These are phyloP conservation scores for Synanceia verrucosa DNA, from an alignment of 2,797 vertebrate genomes.

Conservation along the genomic window DNA sequence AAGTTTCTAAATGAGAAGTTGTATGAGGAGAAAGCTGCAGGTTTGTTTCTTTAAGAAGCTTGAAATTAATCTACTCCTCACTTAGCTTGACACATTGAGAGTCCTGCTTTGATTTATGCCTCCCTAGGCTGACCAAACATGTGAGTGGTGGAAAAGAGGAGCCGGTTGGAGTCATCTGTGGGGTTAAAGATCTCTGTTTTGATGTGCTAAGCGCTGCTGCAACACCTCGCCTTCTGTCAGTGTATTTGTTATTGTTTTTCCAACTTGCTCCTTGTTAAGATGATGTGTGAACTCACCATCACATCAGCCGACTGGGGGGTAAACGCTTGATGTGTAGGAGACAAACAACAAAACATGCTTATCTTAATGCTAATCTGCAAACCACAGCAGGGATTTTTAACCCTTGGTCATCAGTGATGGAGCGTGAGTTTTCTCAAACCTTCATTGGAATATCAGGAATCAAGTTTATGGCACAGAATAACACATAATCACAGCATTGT, in stretches of 20 bases:
- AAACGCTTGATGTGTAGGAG: background rate
- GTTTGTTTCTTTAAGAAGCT: constrained; percentile 29
- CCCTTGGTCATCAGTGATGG: background rate
- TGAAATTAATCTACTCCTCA: constrained; percentile 26
- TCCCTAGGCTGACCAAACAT: constrained; percentile 10
- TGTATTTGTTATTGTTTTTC: constrained; percentile 7
- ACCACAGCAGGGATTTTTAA: background rate
- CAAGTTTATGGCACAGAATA: background rate
- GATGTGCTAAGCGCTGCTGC: background rate
- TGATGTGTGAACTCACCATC: constrained; percentile 9
- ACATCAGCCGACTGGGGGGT: background rate
- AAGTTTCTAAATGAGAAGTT: background rate
- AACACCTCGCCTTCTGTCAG: background rate
- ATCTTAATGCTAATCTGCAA: constrained; percentile 19
- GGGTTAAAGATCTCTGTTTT: constrained; percentile 37
- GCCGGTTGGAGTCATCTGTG: constrained; percentile 9
- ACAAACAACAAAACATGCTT: constrained; percentile 2
- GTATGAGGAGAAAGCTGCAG: constrained; percentile 1
- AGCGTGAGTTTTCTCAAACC: background rate
- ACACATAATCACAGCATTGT: background rate
- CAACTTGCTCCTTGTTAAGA: background rate
- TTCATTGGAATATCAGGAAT: background rate
- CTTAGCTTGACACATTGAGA: constrained; percentile 19
- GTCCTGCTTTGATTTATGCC: constrained; percentile 18
- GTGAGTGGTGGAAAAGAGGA: background rate